phyloP scores from a whole-genome alignment of 1,140 invertebrate species.

The Drosophila sproati region DNA sequence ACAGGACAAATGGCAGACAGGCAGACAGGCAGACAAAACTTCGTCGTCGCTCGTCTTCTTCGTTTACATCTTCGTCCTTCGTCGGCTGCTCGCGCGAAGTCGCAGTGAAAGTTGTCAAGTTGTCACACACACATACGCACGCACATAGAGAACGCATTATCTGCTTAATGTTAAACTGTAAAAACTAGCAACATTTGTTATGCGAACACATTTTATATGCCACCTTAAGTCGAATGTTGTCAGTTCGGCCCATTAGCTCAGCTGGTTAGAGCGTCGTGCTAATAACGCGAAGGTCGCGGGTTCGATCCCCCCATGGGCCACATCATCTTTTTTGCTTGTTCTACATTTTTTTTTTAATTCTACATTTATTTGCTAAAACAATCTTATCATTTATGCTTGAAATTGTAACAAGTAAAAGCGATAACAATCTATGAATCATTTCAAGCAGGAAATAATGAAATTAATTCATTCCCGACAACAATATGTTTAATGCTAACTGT shows the following conservation, averaged over 20 bases:
- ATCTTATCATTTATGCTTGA: background rate
- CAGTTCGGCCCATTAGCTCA: conserved; percentile 85
- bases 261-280: conserved; percentile 86
- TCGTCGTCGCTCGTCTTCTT: conserved; percentile 22
- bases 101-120: conserved; percentile 32
- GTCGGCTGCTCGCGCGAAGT: conserved; percentile 26
- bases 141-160: background rate
- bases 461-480: background rate
- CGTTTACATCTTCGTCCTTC: conserved; percentile 52
- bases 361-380: background rate
- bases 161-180: background rate
- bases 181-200: background rate
- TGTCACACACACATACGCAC: background rate
- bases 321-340: background rate
- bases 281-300: conserved; percentile 87
- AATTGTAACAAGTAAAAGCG: background rate
- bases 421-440: background rate
- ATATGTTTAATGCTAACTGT: background rate
- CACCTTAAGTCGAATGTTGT: accelerated
- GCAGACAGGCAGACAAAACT: conserved; percentile 40
- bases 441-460: background rate
- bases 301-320: conserved; percentile 86
- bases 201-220: background rate
- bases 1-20: conserved; percentile 16
- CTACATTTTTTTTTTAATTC: background rate